Base-by-base conservation (phyloP, 2,888 invertebrate genomes). In the Thereva nobilitata region DNA sequence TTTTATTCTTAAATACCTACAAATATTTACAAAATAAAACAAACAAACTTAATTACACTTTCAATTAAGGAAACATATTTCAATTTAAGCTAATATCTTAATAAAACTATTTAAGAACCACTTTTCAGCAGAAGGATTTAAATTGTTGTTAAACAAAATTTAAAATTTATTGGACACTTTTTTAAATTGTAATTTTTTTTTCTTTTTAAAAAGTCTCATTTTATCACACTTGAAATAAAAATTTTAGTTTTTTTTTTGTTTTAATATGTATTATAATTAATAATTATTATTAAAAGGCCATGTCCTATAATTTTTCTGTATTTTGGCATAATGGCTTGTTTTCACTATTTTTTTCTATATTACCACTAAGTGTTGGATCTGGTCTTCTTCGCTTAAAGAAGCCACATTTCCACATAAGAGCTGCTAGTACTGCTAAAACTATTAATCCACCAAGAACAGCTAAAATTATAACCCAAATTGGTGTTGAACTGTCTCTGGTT, bases 341-440 rank as follows among this genome's bases (percentile, higher is more conserved):
- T 72, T 89, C 89, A 73, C 86, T 86, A 75, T 89, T 89, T 76
- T 91, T 91, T 76, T 90, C 89, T 35, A 91, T 79, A 79, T 90
- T 91, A 0, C 92, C 93, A 34, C 91, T 91, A 4, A 91, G 79
- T 10, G 93, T 93, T 1, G 89, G 91, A 79, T 93, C 93, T 4
- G 92, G 92, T 71, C 93, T 84, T 76, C 91, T 87, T 75, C 93
- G 83, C 76, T 93, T 93, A 82, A 94, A 95, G 86, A 95, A 95
- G 61, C 94, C 94, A 64, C 93, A 87, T 83, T 91, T 94, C 89
- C 93, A 94, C 68, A 97, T 83, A 34, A 90, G 85, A 57, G 91
- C 84, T 50, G 92, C 91, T 59, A 97, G 84, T 3, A 94, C 78
- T 44, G 93, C 86, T 42, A 97, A 83, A 23, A 97, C 83, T 71